Base-by-base conservation (phyloP, 1,140 invertebrate genomes). In the Reticulitermes speratus region DNA sequence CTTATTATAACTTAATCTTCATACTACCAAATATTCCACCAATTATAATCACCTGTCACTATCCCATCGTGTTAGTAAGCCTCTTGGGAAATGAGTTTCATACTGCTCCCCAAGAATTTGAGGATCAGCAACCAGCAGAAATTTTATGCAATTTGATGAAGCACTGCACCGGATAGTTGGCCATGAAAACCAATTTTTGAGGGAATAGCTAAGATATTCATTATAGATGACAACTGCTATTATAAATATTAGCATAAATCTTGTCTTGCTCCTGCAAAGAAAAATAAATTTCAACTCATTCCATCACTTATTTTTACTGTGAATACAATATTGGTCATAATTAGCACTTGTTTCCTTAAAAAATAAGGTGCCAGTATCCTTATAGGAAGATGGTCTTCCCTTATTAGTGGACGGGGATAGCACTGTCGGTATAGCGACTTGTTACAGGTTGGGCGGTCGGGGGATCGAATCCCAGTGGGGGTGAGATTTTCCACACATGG, bases 121-220 rank as follows among this genome's bases (percentile, higher is more conserved):
- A 44, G 97, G 97, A 92, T 99, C 98, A n/a, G 97, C 96, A 81
- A 98, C 96, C 45, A 98, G 92, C 38, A 99, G 90, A 59, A 98
- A 92, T 87, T 93, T 94, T 2, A 94, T 93, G 89, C 95, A 96
- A 65, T 65, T 52, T 32, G 86, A 32, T 14, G 84, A 32, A 83
- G 93, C 92, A 59, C 90, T 88, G 88, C 94, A 95, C 55, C 92
- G 89, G 86, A 93, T 88, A 11, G 89, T 87, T 21, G 91, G 89
- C 94, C 94, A 95, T 83, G 91, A 91, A 59, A 91, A 89, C n/a
- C 81, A 83, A 0, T 25, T 81, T 44, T 86, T 82, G 30, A 86
- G 59, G 12, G 32, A 84, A 84, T 86, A 86, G 23, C 7, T 59
- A 12, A 86, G 16, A 44, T 65, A 84, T 44, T 86, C 86, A 75